Base-by-base conservation (phyloP, 2,888 invertebrate genomes). In the Ecdyonurus torrentis region DNA sequence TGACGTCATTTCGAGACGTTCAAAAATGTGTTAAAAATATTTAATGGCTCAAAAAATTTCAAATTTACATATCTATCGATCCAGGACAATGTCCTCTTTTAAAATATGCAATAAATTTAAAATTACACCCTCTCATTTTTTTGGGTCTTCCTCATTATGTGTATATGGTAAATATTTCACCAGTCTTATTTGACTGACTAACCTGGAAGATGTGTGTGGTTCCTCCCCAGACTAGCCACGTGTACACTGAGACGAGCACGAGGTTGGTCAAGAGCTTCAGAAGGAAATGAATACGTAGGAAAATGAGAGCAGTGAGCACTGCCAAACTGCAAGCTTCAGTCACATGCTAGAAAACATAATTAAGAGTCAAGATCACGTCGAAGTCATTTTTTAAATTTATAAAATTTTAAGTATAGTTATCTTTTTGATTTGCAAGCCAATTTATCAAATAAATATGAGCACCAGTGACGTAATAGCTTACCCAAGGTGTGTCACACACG, bases 261-360 rank as follows among this genome's bases (percentile, higher is more conserved):
- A 82, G 73, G 22, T 87, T 88, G 61, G 89, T 80, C 1, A 83
- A 69, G 69, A 91, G 81, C 78, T 95, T 95, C 61, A 93, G 77
- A 67, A 88, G 78, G 70, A 89, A 89, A 67, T 91, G 89, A 23
- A 94, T 86, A 69, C 91, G 81, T 62, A 93, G 82, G 74, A 94
- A 95, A 5, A 92, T 77, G 69, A 91, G 91, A 67, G 85, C 86
- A 71, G 88, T 81, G 20, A 81, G 76, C 64, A 83, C 74, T 1
- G 79, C 76, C 63, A 83, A 68, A n/a, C 80, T 76, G 66, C 79
- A 75, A 67, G 79, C 78, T 74, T 87, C 84, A 1, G 89, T 86
- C 70, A 89, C 85, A 72, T 89, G 88, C 91, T 91, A 77, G 65
- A 55, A 55, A 5, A 37, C n/a, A n/a, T n/a, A n/a, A n/a, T n/a